A percentile compares a stretch with the other conserved stretches of the same genome.
These are phyloP conservation scores for Meriones psammophilus DNA, from an alignment of 2,797 vertebrate genomes.

Conservation along the genomic window DNA sequence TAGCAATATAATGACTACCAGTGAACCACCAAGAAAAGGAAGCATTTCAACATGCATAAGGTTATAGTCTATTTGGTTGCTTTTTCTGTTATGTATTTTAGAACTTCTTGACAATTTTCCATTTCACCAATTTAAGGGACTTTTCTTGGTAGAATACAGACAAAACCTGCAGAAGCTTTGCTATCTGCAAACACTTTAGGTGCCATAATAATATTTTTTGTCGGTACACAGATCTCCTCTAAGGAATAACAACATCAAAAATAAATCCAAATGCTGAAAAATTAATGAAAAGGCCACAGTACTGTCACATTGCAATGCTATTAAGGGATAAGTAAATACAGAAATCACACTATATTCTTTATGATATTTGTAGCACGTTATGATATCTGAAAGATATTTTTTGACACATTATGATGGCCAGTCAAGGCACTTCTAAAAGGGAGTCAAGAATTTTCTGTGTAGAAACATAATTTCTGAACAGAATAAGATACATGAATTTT, in stretches of 20 bases:
- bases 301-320: conserved; percentile 44
- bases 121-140: conserved; percentile 79
- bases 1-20: conserved; percentile 54
- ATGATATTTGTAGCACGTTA: conserved; percentile 49
- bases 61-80: conserved; percentile 74
- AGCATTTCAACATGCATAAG: conserved; percentile 72
- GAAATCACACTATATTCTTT: conserved; percentile 62
- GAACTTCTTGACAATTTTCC: conserved; percentile 75
- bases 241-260: conserved; percentile 70
- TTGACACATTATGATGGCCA: conserved; percentile 49
- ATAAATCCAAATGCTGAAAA: conserved; percentile 71
- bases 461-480: conserved; percentile 60
- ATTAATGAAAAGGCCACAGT: conserved; percentile 37
- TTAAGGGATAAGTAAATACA: conserved; percentile 61
- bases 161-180: conserved; percentile 79
- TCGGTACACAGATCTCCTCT: conserved; percentile 71
- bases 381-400: conserved; percentile 60
- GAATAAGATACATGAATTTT: conserved; percentile 43
- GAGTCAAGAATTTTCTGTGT: conserved; percentile 51
- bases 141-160: conserved; percentile 77
- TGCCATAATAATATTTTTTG: conserved; percentile 80
- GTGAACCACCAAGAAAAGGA: conserved; percentile 63
- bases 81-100: conserved; percentile 74
- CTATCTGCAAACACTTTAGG: conserved; percentile 81
- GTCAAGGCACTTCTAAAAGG: conserved; percentile 56